Conservation (phyloP, 2,797 vertebrate species). For the Labroides dimidiatus region DNA sequence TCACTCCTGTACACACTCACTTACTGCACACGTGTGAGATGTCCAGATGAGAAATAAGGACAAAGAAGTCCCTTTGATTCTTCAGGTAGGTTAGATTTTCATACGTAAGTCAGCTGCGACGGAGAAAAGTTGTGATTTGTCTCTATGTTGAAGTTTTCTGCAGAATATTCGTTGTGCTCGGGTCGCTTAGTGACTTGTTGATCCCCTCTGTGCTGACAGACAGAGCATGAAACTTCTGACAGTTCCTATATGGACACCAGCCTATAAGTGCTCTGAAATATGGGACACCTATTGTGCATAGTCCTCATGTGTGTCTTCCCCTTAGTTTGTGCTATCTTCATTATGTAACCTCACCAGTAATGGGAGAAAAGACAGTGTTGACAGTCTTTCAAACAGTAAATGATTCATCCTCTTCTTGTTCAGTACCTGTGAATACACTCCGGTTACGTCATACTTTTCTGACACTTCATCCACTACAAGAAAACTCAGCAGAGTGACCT, state of each 20-base stretch:
- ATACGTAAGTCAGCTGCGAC: too few species aligned
- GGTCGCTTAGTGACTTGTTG: slow-evolving; percentile 66
- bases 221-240: slow-evolving; percentile 41
- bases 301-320: slow-evolving; percentile 33
- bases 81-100: slow-evolving; percentile 46
- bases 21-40: slow-evolving; percentile 43
- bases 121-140: slow-evolving; percentile 37
- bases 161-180: slow-evolving; percentile 49
- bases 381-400: slow-evolving; percentile 3
- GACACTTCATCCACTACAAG: background rate
- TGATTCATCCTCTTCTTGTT: background rate
- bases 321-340: slow-evolving; percentile 30
- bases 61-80: slow-evolving; percentile 24
- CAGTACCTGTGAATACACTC: slow-evolving; percentile 2
- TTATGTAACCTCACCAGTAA: slow-evolving; percentile 31
- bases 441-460: slow-evolving; percentile 1
- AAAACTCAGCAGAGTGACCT: slow-evolving; percentile 8
- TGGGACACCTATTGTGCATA: slow-evolving; percentile 51
- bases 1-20: slow-evolving; percentile 52
- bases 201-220: slow-evolving; percentile 58
- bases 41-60: slow-evolving; percentile 7
- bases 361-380: slow-evolving; percentile 26
- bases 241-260: slow-evolving; percentile 49
- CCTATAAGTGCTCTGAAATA: slow-evolving; percentile 52
- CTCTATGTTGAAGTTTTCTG: slow-evolving; percentile 41